Evolutionary conservation across 2,888 invertebrate genomes (phyloP), one percentile per base, ranked within the genome.

Genomic region (Chymomyza fuscimana): DNA sequence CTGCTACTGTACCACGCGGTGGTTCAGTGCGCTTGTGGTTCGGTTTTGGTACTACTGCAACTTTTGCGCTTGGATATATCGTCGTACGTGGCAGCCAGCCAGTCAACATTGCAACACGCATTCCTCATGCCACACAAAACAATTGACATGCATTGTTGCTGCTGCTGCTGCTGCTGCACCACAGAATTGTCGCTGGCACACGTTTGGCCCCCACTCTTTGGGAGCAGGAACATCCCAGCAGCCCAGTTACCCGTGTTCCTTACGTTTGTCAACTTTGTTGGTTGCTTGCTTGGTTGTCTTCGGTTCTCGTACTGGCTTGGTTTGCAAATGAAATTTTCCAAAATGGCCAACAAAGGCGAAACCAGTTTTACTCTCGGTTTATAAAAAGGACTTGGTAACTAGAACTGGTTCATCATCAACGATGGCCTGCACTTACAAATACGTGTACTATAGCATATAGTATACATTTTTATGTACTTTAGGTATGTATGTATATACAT

Each of bases 61-160:
- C 32, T 32, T 32, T 32, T 32, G 32, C 32, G 51, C 51, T 51
- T 51, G 51, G 51, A n/a, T 19, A 19, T 19, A 19, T 51, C 25
- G 25, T 46, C 12, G 12, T 46, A 46, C 40, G 40, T 46, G 40
- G 40, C 64, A 64, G 77, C 78, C 63, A 74, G 86, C 69, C 76
- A 68, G 68, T 76, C 25, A 52, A 46, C 70, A 73, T 74, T 71
- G 67, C 82, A 82, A 80, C 81, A 85, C 80, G 88, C 89, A 88
- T 89, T 89, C 88, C 81, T 85, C 76, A 72, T 87, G 87, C 87
- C 87, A 82, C 77, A 86, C 88, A 83, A 81, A 84, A 83, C 88
- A 88, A 86, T 88, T 88, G 85, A 88, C 85, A 81, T 84, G 82
- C 86, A 81, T 82, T 85, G 80, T 81, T 70, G 82, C 69, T 74